Evolutionary conservation across 2,113 vertebrate species (phyloP).

Genomic region (Argyrosomus japonicus): DNA sequence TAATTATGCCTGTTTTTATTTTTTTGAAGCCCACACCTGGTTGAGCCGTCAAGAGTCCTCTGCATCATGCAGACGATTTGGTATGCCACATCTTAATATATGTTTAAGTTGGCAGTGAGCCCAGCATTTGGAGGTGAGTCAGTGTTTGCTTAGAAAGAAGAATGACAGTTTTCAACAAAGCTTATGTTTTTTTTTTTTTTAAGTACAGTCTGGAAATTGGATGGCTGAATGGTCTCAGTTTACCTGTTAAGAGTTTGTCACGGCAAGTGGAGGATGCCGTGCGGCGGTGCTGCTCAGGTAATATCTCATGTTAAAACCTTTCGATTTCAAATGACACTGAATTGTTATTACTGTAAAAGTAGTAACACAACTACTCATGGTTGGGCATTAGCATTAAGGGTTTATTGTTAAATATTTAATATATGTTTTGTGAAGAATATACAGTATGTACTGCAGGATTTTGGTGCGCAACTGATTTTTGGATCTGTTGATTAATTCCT

Average conservation of each 20-base stretch:
- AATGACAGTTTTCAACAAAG: constrained; percentile 70
- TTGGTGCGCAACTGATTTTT: constrained; percentile 5
- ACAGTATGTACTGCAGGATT: neutral
- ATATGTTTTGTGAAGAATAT: neutral
- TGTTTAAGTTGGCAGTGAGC: constrained; percentile 68
- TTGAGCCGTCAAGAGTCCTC: constrained; percentile 53
- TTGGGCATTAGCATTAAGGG: neutral
- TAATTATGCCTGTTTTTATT: constrained; percentile 61
- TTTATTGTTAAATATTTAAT: neutral
- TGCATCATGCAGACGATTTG: constrained; percentile 47
- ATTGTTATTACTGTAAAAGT: neutral
- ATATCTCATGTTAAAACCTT: neutral
- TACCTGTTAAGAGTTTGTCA: constrained; percentile 34
- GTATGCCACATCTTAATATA: constrained; percentile 37
- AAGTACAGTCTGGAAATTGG: constrained; percentile 18
- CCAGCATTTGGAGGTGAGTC: constrained; percentile 48
- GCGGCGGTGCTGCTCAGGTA: neutral
- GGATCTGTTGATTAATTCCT: constrained; percentile 36
- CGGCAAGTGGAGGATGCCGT: neutral
- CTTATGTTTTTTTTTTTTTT: constrained; percentile 3
- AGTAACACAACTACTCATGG: neutral
- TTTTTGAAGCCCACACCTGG: constrained; percentile 63
- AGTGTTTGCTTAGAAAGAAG: constrained; percentile 59
- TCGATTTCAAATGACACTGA: neutral
- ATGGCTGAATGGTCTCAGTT: constrained; percentile 24